Evolutionary conservation across 2,797 vertebrate species (phyloP).

Genomic region (Melopsittacus undulatus): DNA sequence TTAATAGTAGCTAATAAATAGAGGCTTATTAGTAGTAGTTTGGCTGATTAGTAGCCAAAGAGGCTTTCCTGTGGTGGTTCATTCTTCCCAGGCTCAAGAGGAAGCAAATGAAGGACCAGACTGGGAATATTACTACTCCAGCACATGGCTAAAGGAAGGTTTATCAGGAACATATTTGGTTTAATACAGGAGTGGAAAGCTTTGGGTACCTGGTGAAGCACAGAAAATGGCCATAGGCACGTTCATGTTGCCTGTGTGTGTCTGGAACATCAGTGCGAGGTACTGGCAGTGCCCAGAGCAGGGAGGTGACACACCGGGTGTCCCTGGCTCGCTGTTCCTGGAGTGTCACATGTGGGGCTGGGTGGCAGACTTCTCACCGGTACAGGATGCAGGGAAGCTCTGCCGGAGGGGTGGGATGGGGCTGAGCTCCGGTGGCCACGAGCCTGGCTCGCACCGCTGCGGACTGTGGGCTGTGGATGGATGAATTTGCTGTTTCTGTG

Average conservation of each 20-base stretch:
- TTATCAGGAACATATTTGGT: neutral
- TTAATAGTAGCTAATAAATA: neutral
- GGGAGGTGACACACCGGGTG: neutral
- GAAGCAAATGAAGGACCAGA: neutral
- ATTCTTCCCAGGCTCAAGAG: neutral
- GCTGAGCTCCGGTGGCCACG: rapidly evolving
- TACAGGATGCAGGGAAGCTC: neutral
- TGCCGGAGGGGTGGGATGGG: neutral
- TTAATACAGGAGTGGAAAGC: neutral
- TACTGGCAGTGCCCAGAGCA: rapidly evolving
- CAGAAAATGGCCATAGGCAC: neutral
- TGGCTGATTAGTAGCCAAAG: neutral
- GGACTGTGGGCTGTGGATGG: neutral
- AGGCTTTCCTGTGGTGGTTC: neutral
- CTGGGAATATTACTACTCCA: neutral
- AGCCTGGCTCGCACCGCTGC: rapidly evolving
- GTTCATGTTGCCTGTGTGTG: rapidly evolving
- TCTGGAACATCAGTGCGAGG: rapidly evolving
- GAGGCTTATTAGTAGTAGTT: neutral
- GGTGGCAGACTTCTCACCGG: neutral
- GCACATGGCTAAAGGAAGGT: neutral
- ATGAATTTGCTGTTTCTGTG: neutral
- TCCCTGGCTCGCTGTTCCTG: neutral
- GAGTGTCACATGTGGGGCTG: neutral
- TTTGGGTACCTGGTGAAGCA: neutral